Evolutionary conservation across 2,888 invertebrate genomes (phyloP).

Genomic region (Prosopocoilus inquinatus): DNA sequence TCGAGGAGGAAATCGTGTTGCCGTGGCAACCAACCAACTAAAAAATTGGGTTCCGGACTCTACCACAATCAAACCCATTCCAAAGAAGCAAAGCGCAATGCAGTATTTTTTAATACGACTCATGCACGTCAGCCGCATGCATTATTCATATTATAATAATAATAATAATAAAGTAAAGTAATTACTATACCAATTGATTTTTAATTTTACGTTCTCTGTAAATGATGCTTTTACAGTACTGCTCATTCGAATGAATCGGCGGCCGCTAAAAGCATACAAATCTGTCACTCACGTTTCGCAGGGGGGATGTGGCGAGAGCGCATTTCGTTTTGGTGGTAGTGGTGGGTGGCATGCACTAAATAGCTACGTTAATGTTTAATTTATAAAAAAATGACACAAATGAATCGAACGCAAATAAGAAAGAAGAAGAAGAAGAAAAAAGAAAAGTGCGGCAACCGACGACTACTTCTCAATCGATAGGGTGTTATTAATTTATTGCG

Average conservation of each 20-base stretch:
- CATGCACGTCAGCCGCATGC: conserved; percentile 14
- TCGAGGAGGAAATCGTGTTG: too few relatives aligned
- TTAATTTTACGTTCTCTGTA: conserved; percentile 53
- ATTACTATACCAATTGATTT: conserved; percentile 50
- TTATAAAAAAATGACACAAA: too few relatives aligned
- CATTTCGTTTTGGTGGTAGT: too few relatives aligned
- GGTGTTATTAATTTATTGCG: background rate
- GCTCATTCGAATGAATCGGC: conserved; percentile 14
- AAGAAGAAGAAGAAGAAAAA: background rate
- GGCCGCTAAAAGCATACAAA: conserved; percentile 15
- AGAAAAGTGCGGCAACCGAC: background rate
- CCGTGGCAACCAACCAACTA: background rate
- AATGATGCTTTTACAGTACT: conserved; percentile 51
- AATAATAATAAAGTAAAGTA: conserved; percentile 15
- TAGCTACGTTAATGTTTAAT: too few relatives aligned
- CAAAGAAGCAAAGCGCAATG: conserved; percentile 10
- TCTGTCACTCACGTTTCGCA: background rate
- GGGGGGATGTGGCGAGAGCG: background rate
- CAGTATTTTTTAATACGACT: too few relatives aligned
- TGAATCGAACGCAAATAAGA: background rate
- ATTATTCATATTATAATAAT: background rate
- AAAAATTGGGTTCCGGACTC: background rate
- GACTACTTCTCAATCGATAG: background rate
- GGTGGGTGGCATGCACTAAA: background rate
- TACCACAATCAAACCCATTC: too few relatives aligned